Percentiles rank a stretch among this genome's conserved stretches.
These are phyloP conservation scores for Mycetomoellerius zeteki DNA, from an alignment of 1,140 invertebrate species.

Conservation along the genomic window DNA sequence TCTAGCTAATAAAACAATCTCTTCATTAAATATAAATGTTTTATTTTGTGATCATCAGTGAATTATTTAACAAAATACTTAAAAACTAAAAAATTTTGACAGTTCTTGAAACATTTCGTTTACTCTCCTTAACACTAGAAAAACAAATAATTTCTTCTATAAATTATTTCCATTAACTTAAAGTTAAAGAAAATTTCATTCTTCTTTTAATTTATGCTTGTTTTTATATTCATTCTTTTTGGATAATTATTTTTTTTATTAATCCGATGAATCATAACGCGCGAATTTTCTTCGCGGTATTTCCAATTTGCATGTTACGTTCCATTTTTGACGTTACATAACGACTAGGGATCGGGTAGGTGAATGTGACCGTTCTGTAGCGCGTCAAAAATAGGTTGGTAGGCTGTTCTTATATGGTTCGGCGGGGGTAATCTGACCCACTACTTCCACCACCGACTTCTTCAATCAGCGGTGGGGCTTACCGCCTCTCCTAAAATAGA, in stretches of 20 bases:
- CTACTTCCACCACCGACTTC: slow-evolving; percentile 73
- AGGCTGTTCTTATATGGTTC: slow-evolving; percentile 85
- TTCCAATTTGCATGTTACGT: slow-evolving; percentile 6
- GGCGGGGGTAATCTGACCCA: slow-evolving; percentile 84
- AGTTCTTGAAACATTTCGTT: background rate
- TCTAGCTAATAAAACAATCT: background rate
- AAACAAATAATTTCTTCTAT: background rate
- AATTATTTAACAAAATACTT: background rate
- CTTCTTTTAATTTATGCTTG: background rate
- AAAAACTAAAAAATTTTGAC: background rate
- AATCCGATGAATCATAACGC: background rate
- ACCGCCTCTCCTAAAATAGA: slow-evolving; percentile 81
- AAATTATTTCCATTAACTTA: background rate
- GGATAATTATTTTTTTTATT: background rate
- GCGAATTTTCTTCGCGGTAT: background rate
- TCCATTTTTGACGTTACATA: slow-evolving; percentile 65
- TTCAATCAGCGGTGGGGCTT: slow-evolving; percentile 75
- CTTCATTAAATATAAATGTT: background rate
- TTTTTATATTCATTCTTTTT: background rate
- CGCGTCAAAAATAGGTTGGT: slow-evolving; percentile 84
- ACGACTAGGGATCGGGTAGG: slow-evolving; percentile 43
- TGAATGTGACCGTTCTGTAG: slow-evolving; percentile 57
- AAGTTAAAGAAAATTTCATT: background rate
- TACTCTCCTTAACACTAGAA: background rate
- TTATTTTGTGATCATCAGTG: background rate